These are phyloP conservation scores for Ooceraea biroi DNA, from an alignment of 1,140 invertebrate genomes.

Conservation along the genomic window DNA sequence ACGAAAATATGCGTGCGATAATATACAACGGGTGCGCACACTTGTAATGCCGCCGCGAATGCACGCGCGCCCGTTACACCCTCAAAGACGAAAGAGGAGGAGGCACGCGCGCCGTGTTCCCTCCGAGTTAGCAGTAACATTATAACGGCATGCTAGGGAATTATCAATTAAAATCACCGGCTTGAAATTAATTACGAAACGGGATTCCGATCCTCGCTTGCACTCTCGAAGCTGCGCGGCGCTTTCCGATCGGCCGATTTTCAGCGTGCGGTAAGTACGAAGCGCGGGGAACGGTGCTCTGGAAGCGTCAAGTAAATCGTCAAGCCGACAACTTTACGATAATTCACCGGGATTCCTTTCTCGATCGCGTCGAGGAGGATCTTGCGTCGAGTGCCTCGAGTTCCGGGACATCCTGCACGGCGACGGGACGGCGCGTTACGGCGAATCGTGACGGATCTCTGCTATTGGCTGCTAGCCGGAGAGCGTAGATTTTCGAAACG, in stretches of 20 bases:
- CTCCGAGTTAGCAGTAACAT: conserved; percentile 25
- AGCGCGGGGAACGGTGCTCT: too few species aligned
- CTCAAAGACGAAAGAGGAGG: conserved; percentile 3
- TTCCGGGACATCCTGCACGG: too few species aligned
- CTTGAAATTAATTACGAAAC: conserved; percentile 16
- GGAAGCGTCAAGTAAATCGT: too few species aligned
- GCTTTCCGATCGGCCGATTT: background rate
- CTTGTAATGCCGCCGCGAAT: conserved; percentile 30
- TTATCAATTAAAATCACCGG: conserved; percentile 43
- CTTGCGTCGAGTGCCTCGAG: too few species aligned
- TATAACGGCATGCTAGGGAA: conserved; percentile 10
- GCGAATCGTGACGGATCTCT: conserved; percentile 5
- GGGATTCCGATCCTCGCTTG: background rate
- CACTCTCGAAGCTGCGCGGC: background rate
- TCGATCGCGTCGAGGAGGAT: too few species aligned
- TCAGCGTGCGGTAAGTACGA: background rate
- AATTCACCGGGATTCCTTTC: too few species aligned
- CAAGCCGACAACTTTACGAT: too few species aligned
- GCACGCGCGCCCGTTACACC: background rate
- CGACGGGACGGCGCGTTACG: background rate
- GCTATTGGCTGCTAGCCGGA: background rate
- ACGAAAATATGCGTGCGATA: conserved; percentile 36
- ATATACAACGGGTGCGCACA: conserved; percentile 20
- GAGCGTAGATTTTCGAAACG: conserved; percentile 42
- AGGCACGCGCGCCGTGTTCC: background rate